Base-by-base conservation (phyloP, 2,888 invertebrate species). In the Drosophila quinaria region DNA sequence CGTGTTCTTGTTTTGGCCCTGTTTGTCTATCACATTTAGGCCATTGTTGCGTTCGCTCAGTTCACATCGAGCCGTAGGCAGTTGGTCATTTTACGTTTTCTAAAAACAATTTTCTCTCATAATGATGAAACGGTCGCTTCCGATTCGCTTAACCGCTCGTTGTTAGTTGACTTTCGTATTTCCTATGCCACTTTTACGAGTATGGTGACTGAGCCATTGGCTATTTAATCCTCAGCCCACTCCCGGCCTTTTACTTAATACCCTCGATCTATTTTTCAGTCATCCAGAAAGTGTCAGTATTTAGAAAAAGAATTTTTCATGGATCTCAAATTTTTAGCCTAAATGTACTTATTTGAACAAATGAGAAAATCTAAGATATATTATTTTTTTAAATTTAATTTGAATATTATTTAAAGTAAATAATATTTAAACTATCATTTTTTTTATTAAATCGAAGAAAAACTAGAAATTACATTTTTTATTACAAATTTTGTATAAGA, bases 11-110 rank as follows among this genome's bases (percentile, higher is more conserved):
- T 59, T 62, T 59, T 54, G 51, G 49, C 33, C 22, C 52, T 60
- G 63, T 70, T 80, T 78, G 85, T 68, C 82, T 66, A 69, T 59
- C 65, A 59, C 54, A 54, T 70, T 78, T 60, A 54, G 72, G 63
- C 70, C 82, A 72, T 82, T 76, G 75, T 68, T 72, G 70, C 76
- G 75, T 67, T 33, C 31, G 35, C 4, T 13, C 35, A 13, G 35
- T 13, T 80, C 67, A 70, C 67, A 64, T 64, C 46, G 17, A 25
- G 84, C 87, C 80, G 54, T 59, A 70, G 87, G 87, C 87, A 73
- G 69, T 70, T 84, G 84, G 76, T 80, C 84, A 85, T 78, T 84
- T 87, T 85, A 81, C 80, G 83, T 78, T 82, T 84, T 86, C 78
- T 29, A 72, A 84, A 84, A 86, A 81, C 84, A 84, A 83, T 86